phyloP scores from a whole-genome alignment of 2,113 vertebrate species.

The Stigmatopora nigra region DNA sequence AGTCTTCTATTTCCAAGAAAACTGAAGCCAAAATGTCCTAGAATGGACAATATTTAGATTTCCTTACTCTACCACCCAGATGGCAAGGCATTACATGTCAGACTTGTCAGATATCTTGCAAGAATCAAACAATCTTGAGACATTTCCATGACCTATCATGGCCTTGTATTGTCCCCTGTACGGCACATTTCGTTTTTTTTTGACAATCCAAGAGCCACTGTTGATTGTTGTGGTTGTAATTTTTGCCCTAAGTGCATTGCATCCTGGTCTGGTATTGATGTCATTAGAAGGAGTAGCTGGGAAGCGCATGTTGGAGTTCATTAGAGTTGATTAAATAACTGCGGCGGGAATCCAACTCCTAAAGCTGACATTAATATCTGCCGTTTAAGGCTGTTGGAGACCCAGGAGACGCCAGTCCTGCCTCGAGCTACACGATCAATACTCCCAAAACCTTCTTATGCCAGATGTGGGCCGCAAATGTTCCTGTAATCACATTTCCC shows the following conservation, averaged over 20 bases:
- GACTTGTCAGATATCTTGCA: background rate
- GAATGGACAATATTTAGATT: too few relatives aligned
- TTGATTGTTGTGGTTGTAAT: background rate
- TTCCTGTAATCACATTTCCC: background rate
- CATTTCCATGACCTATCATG: background rate
- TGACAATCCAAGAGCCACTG: background rate
- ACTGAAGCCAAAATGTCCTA: too few relatives aligned
- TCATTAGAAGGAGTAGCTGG: background rate
- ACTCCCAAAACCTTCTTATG: slow-evolving; percentile 2
- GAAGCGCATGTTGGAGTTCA: background rate
- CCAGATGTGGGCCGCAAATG: background rate
- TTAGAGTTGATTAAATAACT: slow-evolving; percentile 1
- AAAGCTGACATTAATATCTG: slow-evolving; percentile 1
- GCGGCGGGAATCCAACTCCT: background rate
- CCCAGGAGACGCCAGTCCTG: background rate
- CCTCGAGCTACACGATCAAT: background rate
- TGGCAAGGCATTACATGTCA: too few relatives aligned
- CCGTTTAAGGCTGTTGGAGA: background rate
- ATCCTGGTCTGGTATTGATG: background rate
- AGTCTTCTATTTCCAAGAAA: too few relatives aligned
- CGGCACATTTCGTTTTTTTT: background rate
- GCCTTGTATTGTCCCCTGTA: background rate
- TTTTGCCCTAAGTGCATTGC: background rate
- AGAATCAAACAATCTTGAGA: background rate
- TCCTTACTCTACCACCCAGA: too few relatives aligned